Percentiles rank a stretch among this genome's conserved stretches.
Evolutionary conservation across 2,113 vertebrate genomes (phyloP).

Genomic region (Eudorcas thomsonii): DNA sequence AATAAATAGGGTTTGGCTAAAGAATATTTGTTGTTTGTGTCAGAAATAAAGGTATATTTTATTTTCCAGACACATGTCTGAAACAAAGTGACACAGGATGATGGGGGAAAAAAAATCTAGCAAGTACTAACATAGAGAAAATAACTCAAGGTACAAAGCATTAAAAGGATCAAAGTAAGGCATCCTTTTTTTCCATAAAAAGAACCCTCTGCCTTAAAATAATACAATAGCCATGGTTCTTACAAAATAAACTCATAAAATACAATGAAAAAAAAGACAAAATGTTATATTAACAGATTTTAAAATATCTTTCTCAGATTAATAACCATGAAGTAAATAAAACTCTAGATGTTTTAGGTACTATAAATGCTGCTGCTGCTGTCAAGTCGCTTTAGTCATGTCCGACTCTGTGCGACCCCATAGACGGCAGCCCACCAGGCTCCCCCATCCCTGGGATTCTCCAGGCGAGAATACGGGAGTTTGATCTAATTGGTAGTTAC

Average conservation of each 20-base stretch:
- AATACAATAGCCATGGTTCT: background rate
- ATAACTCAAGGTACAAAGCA: background rate
- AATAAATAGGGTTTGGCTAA: background rate
- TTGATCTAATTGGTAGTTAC: background rate
- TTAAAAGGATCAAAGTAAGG: background rate
- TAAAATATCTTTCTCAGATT: background rate
- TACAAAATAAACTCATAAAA: background rate
- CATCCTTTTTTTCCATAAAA: background rate
- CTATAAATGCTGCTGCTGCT: background rate
- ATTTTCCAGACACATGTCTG: background rate
- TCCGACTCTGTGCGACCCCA: too few relatives aligned
- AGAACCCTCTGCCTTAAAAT: background rate
- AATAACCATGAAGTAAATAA: background rate
- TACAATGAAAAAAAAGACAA: background rate
- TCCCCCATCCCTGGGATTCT: too few relatives aligned
- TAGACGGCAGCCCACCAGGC: too few relatives aligned
- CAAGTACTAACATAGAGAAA: conserved; percentile 23
- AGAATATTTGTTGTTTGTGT: background rate
- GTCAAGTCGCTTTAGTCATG: accelerated
- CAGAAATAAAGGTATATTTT: background rate
- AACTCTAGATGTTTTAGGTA: background rate
- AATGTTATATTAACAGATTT: background rate
- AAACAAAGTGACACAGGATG: background rate
- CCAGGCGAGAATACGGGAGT: background rate
- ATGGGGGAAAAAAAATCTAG: background rate